phyloP scores from a whole-genome alignment of 2,888 invertebrate species.

The Protula sp. region DNA sequence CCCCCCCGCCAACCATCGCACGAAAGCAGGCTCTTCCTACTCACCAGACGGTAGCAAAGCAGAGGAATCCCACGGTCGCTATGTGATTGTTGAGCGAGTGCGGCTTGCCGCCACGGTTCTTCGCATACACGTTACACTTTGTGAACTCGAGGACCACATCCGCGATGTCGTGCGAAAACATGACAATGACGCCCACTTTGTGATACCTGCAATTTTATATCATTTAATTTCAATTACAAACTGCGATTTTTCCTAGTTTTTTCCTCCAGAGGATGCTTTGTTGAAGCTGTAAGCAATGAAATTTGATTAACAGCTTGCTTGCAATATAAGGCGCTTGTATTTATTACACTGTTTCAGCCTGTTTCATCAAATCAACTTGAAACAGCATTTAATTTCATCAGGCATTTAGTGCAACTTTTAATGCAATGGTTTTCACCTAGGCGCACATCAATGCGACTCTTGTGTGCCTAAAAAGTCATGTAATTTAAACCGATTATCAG shows the following conservation, averaged over 20 bases:
- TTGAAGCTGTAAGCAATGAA: background rate
- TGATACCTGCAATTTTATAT: slow-evolving; percentile 34
- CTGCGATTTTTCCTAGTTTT: background rate
- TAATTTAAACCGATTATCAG: too few species aligned
- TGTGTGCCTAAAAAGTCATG: too few species aligned
- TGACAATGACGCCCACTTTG: slow-evolving; percentile 31
- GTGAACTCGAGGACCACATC: slow-evolving; percentile 35
- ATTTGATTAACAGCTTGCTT: background rate
- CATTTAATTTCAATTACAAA: too few species aligned
- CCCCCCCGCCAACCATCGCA: too few species aligned
- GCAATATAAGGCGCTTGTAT: too few species aligned
- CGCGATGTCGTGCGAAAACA: slow-evolving; percentile 35
- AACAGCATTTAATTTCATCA: too few species aligned
- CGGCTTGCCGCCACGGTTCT: slow-evolving; percentile 27
- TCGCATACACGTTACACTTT: slow-evolving; percentile 34
- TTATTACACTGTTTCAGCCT: too few species aligned
- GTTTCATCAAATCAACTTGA: too few species aligned
- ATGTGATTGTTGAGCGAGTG: slow-evolving; percentile 24
- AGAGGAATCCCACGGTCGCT: slow-evolving; percentile 4
- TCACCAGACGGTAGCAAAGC: background rate
- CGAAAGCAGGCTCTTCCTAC: too few species aligned
- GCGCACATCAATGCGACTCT: too few species aligned
- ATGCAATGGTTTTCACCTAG: too few species aligned
- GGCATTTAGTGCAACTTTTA: too few species aligned
- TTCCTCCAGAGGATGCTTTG: background rate